Evolutionary conservation across 2,888 invertebrate genomes (phyloP).

Genomic region (Scelioninae gen. 1): DNA sequence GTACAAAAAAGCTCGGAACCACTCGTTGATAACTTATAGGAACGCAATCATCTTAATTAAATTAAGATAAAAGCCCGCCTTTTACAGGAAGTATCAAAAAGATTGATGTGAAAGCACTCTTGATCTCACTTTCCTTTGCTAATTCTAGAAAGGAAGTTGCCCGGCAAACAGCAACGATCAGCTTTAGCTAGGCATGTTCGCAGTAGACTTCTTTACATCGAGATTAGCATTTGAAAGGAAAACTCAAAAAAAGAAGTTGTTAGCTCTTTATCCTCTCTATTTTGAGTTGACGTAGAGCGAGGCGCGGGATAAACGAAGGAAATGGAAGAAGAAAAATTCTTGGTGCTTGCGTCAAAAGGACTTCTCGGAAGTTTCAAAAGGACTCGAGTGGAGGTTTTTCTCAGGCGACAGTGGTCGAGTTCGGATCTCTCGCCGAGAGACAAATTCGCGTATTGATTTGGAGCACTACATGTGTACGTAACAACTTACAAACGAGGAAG

Average conservation of each 20-base stretch:
- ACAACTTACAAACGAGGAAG: slow-evolving; percentile 64
- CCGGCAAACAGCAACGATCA: slow-evolving; percentile 44
- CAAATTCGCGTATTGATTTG: slow-evolving; percentile 69
- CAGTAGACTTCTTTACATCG: slow-evolving; percentile 33
- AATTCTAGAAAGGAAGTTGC: slow-evolving; percentile 42
- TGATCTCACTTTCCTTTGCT: slow-evolving; percentile 41
- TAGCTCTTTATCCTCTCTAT: slow-evolving; percentile 24
- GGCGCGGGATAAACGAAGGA: slow-evolving; percentile 11
- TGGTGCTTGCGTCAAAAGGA: slow-evolving; percentile 63
- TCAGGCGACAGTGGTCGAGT: slow-evolving; percentile 52
- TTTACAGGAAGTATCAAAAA: slow-evolving; percentile 37
- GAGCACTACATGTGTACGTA: slow-evolving; percentile 55
- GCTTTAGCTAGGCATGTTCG: not conserved
- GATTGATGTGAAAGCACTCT: slow-evolving; percentile 52
- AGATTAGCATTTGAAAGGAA: slow-evolving; percentile 57
- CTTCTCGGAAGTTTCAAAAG: slow-evolving; percentile 49
- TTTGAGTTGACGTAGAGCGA: slow-evolving; percentile 20
- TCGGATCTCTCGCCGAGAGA: slow-evolving; percentile 36
- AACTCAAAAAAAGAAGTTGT: slow-evolving; percentile 28
- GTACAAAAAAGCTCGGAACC: not conserved
- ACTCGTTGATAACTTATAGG: slow-evolving; percentile 39
- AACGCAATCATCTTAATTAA: slow-evolving; percentile 49
- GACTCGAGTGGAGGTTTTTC: slow-evolving; percentile 37
- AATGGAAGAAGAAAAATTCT: slow-evolving; percentile 44
- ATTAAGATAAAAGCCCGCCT: slow-evolving; percentile 23